Evolutionary conservation across 2,113 vertebrate species (phyloP).

Genomic region (Rhizomys pruinosus): DNA sequence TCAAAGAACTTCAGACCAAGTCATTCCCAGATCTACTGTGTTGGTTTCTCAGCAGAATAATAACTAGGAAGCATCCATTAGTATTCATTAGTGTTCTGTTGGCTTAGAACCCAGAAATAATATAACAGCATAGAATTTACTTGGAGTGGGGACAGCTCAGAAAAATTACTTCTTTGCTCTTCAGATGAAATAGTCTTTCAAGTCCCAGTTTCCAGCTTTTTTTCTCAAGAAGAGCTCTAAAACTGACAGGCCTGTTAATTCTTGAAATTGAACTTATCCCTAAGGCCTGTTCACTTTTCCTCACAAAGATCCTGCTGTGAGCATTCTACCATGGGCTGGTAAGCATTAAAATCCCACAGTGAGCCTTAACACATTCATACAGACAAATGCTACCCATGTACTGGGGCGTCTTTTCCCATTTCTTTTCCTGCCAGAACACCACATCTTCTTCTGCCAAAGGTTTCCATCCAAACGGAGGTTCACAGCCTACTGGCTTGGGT

Average conservation of each 20-base stretch:
- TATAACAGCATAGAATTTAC: background rate
- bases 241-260: background rate
- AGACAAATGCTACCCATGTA: background rate
- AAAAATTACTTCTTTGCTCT: conserved; percentile 22
- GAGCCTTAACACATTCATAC: background rate
- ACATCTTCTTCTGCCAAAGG: background rate
- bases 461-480: conserved; percentile 11
- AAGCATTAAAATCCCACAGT: background rate
- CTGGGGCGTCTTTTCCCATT: background rate
- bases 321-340: background rate
- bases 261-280: background rate
- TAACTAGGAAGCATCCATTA: background rate
- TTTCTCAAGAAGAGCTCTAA: background rate
- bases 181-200: background rate
- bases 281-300: background rate
- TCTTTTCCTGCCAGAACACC: background rate
- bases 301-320: background rate
- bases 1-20: background rate
- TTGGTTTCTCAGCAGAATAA: background rate
- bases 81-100: background rate
- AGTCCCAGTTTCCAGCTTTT: background rate
- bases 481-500: background rate
- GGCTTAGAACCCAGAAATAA: background rate
- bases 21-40: background rate
- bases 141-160: background rate